Evolutionary conservation across 1,140 invertebrate species (phyloP).

Genomic region (Magallana ariakensis): DNA sequence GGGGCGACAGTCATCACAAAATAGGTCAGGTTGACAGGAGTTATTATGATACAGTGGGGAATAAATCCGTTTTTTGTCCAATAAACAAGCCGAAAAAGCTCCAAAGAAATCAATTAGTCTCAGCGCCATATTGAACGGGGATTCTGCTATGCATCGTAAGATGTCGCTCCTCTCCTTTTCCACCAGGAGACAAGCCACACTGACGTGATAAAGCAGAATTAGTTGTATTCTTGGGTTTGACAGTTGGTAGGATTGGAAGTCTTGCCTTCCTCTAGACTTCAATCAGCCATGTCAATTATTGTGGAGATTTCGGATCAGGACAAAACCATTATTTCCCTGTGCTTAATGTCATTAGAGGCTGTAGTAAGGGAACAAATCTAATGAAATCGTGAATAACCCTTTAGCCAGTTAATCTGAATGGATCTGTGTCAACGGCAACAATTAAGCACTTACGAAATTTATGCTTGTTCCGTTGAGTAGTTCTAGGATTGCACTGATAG

Average conservation of each 20-base stretch:
- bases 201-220: slow-evolving; percentile 21
- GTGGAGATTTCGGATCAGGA: not conserved
- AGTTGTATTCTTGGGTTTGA: not conserved
- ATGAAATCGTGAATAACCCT: not conserved
- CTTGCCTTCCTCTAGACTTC: slow-evolving; percentile 11
- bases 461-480: too few relatives aligned
- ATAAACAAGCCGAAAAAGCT: not conserved
- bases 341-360: not conserved
- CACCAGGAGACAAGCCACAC: not conserved
- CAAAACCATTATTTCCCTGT: not conserved
- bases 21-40: not conserved
- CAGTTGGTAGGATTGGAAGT: not conserved
- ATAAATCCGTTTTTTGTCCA: not conserved
- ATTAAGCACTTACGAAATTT: too few relatives aligned
- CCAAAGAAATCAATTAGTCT: not conserved
- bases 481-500: too few relatives aligned
- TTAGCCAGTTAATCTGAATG: not conserved
- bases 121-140: not conserved
- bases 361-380: not conserved
- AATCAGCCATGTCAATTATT: slow-evolving; percentile 31
- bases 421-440: too few relatives aligned
- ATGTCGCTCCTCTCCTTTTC: not conserved
- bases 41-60: not conserved
- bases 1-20: not conserved
- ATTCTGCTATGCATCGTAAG: not conserved